Evolutionary conservation across 2,113 vertebrate species (phyloP).

Genomic region (Clarias macrocephalus): DNA sequence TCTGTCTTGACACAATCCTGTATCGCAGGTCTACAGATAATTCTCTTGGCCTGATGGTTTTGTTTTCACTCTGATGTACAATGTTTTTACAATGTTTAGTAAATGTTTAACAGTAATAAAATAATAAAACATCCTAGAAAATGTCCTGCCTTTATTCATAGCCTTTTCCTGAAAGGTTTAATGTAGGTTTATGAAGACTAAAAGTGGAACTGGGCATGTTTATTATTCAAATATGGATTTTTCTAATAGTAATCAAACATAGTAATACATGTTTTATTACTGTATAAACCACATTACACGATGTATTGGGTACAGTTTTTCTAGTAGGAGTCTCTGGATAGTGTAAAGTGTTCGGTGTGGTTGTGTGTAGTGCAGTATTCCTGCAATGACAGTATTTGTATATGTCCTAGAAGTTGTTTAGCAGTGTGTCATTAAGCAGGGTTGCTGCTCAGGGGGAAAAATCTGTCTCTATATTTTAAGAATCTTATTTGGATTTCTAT

Average conservation of each 20-base stretch:
- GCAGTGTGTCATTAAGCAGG: background rate
- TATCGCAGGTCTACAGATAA: too few species aligned
- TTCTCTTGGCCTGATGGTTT: too few species aligned
- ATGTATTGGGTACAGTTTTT: background rate
- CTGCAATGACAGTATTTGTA: background rate
- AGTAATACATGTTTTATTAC: background rate
- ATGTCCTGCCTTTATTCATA: background rate
- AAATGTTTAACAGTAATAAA: background rate
- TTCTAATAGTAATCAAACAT: background rate
- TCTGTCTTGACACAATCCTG: too few species aligned
- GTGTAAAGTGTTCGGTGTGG: background rate
- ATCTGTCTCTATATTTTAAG: background rate
- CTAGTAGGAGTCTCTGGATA: background rate
- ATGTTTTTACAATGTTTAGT: background rate
- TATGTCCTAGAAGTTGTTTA: too few species aligned
- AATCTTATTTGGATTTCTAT: conserved; percentile 7
- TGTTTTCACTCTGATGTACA: too few species aligned
- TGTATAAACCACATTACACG: background rate
- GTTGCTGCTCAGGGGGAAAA: background rate
- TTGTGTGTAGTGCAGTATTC: background rate
- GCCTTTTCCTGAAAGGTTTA: background rate
- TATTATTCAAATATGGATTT: background rate
- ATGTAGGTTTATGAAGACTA: background rate
- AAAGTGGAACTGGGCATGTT: background rate
- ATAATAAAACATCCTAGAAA: background rate